phyloP scores from a whole-genome alignment of 2,888 invertebrate species.

The Emmelina monodactyla region DNA sequence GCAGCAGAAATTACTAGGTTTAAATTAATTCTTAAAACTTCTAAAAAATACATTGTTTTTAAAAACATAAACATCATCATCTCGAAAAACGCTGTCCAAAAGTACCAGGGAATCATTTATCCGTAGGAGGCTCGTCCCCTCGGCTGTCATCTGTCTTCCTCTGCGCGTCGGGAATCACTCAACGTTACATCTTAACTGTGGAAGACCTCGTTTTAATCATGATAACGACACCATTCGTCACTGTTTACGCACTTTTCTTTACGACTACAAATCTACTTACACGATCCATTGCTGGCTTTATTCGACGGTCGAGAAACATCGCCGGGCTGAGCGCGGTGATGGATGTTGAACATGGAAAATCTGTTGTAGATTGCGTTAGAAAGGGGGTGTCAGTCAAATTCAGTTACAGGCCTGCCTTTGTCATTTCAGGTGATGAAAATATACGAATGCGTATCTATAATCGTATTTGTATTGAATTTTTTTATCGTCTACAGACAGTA shows the following conservation, averaged over 20 bases:
- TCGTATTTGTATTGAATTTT: background rate
- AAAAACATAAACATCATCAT: too few species aligned
- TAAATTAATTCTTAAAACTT: too few species aligned
- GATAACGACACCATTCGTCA: conserved; percentile 57
- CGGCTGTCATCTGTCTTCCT: conserved; percentile 27
- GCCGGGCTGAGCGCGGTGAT: conserved; percentile 19
- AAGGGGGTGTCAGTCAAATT: conserved; percentile 43
- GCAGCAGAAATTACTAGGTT: too few species aligned
- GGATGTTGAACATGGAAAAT: conserved; percentile 18
- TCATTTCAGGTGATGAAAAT: conserved; percentile 34
- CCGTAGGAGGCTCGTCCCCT: background rate
- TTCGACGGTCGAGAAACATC: background rate
- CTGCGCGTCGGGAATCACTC: conserved; percentile 33
- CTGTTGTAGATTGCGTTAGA: conserved; percentile 19
- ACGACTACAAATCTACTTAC: conserved; percentile 10
- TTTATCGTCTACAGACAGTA: too few species aligned
- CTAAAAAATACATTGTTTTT: too few species aligned
- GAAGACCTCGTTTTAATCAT: conserved; percentile 49
- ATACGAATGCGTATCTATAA: conserved; percentile 20
- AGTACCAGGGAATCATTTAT: background rate
- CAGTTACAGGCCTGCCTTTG: conserved; percentile 27
- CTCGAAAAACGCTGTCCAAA: background rate
- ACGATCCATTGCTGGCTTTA: conserved; percentile 21
- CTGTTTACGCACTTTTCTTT: conserved; percentile 28
- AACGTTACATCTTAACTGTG: conserved; percentile 44